Evolutionary conservation across 2,888 invertebrate genomes (phyloP).

Genomic region (Hipparchia sbordonii): DNA sequence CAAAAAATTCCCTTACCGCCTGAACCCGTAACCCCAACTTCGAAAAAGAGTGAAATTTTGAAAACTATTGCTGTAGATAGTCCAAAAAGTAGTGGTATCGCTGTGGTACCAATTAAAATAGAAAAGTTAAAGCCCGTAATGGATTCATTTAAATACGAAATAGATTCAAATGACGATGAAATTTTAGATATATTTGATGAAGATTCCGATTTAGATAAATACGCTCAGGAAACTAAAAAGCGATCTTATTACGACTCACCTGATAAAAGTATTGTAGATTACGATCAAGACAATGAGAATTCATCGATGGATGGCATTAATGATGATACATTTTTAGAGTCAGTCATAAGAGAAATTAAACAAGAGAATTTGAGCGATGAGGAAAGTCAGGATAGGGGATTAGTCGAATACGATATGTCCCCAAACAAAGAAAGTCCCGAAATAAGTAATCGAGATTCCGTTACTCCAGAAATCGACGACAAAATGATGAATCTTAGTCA

Average conservation of each 20-base stretch:
- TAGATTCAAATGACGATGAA: constrained; percentile 66
- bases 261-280: constrained; percentile 53
- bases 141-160: constrained; percentile 72
- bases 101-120: constrained; percentile 47
- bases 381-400: constrained; percentile 63
- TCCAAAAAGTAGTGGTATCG: constrained; percentile 24
- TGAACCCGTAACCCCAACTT: constrained; percentile 47
- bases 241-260: constrained; percentile 54
- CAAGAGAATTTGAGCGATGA: constrained; percentile 68
- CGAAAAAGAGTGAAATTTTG: constrained; percentile 43
- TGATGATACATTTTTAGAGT: constrained; percentile 73
- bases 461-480: constrained; percentile 69
- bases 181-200: constrained; percentile 67
- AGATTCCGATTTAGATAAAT: constrained; percentile 52
- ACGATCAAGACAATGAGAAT: constrained; percentile 51
- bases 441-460: constrained; percentile 48
- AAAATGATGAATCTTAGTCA: constrained; percentile 46
- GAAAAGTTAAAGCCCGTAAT: constrained; percentile 69
- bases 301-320: constrained; percentile 58
- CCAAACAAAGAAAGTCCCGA: constrained; percentile 53
- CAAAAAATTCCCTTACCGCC: constrained; percentile 45
- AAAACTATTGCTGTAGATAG: constrained; percentile 40
- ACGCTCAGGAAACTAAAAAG: constrained; percentile 50
- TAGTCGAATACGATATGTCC: constrained; percentile 75
- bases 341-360: constrained; percentile 75